Base-by-base conservation (phyloP, 2,113 vertebrate species). In the Rhineura floridana region DNA sequence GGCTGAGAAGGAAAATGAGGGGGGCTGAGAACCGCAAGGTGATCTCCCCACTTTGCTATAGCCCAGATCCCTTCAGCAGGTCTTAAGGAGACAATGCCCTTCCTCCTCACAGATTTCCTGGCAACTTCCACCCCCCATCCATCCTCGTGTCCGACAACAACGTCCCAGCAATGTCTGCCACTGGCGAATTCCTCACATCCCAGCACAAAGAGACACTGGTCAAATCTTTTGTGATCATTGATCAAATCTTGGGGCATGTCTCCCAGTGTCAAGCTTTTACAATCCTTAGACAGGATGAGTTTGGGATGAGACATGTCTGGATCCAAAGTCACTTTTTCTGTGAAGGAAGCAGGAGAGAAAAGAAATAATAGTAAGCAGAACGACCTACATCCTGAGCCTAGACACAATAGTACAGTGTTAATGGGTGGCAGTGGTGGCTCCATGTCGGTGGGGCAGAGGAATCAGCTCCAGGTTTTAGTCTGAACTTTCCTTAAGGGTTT, bases 1-100 rank as follows among this genome's bases (percentile, higher is more conserved):
- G 1, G 6, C 44, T 17, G 10, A 17, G 2, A 8, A 63, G 1
- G 3, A 0, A 39, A 46, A 1, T 0, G 0, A 0, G 84, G 52
- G 28, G 70, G 23, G 30, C 15, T 46, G 3, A 77, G 4, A 21
- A 13, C 6, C 39, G 7, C 12, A 4, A 15, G 76, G 2, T 44
- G 8, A 1, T 13, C 8, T 3, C 3, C 55, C 30, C 39, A 23
- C 39, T 48, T 85, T 6, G 36, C 52, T 52, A 85, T 3, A 62
- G 39, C 84, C 44, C 75, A 86, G 59, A 86, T 15, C 50, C 84
- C 84, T 48, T 65, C 33, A 59, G 11, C 6, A 1, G 2, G 1
- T 5, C 21, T 0, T 11, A 65, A 15, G 10, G 3, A 1, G 13
- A 19, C 1, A 1, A 28, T 0, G n/a, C 84, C 84, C 59, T 78